phyloP scores from a whole-genome alignment of 1,140 invertebrate species.

The Antheraea pernyi region DNA sequence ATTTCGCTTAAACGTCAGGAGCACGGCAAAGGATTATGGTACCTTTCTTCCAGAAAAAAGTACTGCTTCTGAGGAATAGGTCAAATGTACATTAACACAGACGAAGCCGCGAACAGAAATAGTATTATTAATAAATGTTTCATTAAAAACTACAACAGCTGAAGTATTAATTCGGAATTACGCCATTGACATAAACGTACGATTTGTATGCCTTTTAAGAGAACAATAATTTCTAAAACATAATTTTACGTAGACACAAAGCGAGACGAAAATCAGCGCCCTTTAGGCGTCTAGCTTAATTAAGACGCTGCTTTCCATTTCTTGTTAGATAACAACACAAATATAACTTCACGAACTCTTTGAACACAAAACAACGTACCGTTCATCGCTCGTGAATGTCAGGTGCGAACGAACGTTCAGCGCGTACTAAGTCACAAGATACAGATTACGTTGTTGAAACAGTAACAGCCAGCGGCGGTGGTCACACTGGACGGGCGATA shows the following conservation, averaged over 20 bases:
- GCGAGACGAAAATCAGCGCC: constrained; percentile 28
- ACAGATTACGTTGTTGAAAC: constrained; percentile 56
- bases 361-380: constrained; percentile 38
- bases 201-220: neutral
- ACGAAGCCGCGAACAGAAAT: no score
- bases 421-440: constrained; percentile 37
- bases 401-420: constrained; percentile 29
- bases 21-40: no score
- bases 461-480: constrained; percentile 33
- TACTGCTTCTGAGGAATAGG: no score
- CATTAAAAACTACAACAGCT: neutral
- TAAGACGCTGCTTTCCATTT: constrained; percentile 36
- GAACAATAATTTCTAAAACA: constrained; percentile 37
- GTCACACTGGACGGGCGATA: constrained; percentile 45
- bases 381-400: constrained; percentile 35
- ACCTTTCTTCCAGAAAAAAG: no score
- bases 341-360: constrained; percentile 36
- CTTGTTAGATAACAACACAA: constrained; percentile 22
- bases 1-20: no score
- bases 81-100: no score
- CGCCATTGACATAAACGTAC: constrained; percentile 34
- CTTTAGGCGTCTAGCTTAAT: constrained; percentile 39
- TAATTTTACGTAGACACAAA: constrained; percentile 45
- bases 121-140: no score
- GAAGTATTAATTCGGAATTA: constrained; percentile 25